phyloP scores from a whole-genome alignment of 2,888 invertebrate genomes.

The Coronaproctus castanopsis region DNA sequence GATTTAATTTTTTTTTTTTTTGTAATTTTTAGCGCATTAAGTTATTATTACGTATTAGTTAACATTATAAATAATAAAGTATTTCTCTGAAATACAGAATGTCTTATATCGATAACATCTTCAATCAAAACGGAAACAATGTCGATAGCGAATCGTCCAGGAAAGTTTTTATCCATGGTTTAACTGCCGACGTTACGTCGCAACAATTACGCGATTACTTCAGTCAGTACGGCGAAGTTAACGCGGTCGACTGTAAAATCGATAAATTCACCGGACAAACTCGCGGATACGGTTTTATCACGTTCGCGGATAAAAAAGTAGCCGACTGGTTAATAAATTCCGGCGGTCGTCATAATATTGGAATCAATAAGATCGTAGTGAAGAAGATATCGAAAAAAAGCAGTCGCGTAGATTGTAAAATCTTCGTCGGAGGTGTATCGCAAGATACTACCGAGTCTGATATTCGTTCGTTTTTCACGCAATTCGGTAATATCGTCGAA shows the following conservation, averaged over 20 bases:
- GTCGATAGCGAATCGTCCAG: conserved; percentile 35
- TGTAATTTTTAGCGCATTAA: too few relatives aligned
- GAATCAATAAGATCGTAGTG: conserved; percentile 41
- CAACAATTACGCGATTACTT: conserved; percentile 41
- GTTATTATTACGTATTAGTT: too few relatives aligned
- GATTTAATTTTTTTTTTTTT: too few relatives aligned
- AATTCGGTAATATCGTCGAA: conserved; percentile 38
- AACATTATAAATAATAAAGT: too few relatives aligned
- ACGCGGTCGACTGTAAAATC: conserved; percentile 39
- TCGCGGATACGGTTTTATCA: conserved; percentile 44
- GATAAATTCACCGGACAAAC: conserved; percentile 40
- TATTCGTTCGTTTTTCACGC: conserved; percentile 36
- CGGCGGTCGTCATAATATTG: conserved; percentile 38
- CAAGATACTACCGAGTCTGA: conserved; percentile 38
- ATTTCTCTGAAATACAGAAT: too few relatives aligned
- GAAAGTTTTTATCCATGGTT: conserved; percentile 42
- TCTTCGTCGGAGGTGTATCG: conserved; percentile 43
- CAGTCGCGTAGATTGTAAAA: conserved; percentile 38
- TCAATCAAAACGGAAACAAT: too few relatives aligned
- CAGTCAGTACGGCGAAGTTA: conserved; percentile 39
- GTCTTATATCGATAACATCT: too few relatives aligned
- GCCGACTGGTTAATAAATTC: conserved; percentile 28
- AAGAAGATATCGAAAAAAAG: conserved; percentile 41
- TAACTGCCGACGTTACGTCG: conserved; percentile 38
- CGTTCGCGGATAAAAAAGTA: too few relatives aligned